These are phyloP conservation scores for Trachelipus rathkii DNA, from an alignment of 1,140 invertebrate genomes.

Conservation along the genomic window DNA sequence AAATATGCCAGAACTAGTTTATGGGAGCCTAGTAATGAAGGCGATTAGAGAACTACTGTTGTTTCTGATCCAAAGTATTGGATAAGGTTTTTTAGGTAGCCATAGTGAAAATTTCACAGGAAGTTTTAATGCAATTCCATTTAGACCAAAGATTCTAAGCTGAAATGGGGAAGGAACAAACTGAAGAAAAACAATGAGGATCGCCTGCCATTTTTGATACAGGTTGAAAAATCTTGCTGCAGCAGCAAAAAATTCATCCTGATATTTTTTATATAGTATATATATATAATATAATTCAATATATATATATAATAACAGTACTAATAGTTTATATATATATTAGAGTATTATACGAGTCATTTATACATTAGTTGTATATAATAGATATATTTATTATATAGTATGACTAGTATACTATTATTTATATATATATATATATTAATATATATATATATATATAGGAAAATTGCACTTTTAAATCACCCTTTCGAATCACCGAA, in stretches of 20 bases:
- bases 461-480: too few relatives aligned
- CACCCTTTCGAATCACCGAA: too few relatives aligned
- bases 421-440: too few relatives aligned
- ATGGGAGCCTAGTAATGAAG: background rate
- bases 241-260: constrained; percentile 43
- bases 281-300: too few relatives aligned
- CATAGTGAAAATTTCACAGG: constrained; percentile 48
- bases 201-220: constrained; percentile 36
- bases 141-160: constrained; percentile 33
- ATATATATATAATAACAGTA: too few relatives aligned
- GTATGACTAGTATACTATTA: too few relatives aligned
- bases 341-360: too few relatives aligned
- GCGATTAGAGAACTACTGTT: background rate
- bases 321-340: too few relatives aligned
- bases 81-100: constrained; percentile 33
- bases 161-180: constrained; percentile 40
- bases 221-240: constrained; percentile 36
- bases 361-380: too few relatives aligned
- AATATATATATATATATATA: too few relatives aligned
- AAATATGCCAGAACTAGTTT: background rate
- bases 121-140: constrained; percentile 35
- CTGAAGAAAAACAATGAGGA: constrained; percentile 50
- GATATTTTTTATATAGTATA: background rate
- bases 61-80: background rate
- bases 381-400: too few relatives aligned